Conservation (phyloP, 2,888 invertebrate species). For the Balanococcus diminutus region DNA sequence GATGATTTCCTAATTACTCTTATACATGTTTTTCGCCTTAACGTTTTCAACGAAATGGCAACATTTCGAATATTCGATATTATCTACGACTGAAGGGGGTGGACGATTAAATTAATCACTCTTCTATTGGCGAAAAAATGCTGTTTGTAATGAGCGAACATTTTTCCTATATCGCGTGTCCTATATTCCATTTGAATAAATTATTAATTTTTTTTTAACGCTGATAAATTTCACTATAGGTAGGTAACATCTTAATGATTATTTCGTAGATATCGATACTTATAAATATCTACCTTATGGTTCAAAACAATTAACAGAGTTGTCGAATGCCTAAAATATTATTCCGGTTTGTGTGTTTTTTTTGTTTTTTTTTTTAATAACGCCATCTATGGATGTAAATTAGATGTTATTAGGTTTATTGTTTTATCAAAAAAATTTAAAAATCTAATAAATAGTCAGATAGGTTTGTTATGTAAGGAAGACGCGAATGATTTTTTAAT, state of each 20-base stretch:
- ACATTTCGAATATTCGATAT: not conserved
- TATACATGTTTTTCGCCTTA: conserved; percentile 35
- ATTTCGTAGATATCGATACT: no score
- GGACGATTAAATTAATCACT: not conserved
- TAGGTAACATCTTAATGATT: conserved; percentile 31
- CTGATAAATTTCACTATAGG: not conserved
- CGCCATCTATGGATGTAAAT: not conserved
- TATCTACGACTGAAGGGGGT: not conserved
- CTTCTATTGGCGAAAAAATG: not conserved
- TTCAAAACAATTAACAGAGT: not conserved
- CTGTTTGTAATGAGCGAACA: not conserved
- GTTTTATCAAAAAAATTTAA: not conserved
- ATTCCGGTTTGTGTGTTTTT: conserved; percentile 38
- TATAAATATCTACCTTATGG: not conserved
- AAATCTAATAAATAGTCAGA: not conserved
- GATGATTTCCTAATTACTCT: conserved; percentile 34
- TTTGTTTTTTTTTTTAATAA: no score
- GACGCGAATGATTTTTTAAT: not conserved
- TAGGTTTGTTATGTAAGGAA: not conserved
- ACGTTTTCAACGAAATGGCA: no score
- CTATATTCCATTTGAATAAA: not conserved
- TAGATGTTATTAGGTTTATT: not conserved
- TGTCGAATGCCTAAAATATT: conserved; percentile 12
- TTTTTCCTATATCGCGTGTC: not conserved
- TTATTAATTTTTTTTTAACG: not conserved